Conservation (phyloP, 2,113 vertebrate species). For the Origma solitaria region DNA sequence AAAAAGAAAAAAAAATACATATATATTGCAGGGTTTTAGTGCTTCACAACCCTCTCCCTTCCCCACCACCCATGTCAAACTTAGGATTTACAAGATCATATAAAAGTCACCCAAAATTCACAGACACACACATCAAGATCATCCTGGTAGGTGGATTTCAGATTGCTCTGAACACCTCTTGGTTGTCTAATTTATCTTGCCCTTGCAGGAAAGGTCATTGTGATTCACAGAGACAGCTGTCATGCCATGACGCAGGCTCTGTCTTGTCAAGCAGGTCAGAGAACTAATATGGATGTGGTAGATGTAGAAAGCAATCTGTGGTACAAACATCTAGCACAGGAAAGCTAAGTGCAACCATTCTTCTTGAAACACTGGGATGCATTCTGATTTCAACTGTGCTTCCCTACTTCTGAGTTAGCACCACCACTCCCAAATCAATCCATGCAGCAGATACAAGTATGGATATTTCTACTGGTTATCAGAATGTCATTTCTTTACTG, state of each 20-base stretch:
- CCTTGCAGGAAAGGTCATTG: not conserved
- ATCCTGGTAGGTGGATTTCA: not conserved
- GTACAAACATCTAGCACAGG: not conserved
- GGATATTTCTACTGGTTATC: not conserved
- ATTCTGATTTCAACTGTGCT: not conserved
- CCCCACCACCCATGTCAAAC: not conserved
- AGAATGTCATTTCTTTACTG: not conserved
- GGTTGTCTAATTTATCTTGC: not conserved
- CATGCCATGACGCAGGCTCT: not conserved
- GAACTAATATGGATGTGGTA: not conserved
- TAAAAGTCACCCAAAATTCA: constrained; percentile 3
- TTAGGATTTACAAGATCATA: not conserved
- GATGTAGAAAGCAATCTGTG: not conserved
- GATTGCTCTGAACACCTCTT: not conserved
- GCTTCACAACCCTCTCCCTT: not conserved
- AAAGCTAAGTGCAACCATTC: not conserved
- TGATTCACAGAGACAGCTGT: not conserved
- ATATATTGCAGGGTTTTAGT: not conserved
- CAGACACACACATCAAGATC: not conserved
- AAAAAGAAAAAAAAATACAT: not conserved
- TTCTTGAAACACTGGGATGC: not conserved
- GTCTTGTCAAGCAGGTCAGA: not conserved
- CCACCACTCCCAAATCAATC: not conserved
- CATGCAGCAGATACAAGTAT: not conserved
- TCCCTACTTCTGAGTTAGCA: not conserved